These are phyloP conservation scores for Chaetura pelagica DNA, from an alignment of 2,113 vertebrate species.

Conservation along the genomic window DNA sequence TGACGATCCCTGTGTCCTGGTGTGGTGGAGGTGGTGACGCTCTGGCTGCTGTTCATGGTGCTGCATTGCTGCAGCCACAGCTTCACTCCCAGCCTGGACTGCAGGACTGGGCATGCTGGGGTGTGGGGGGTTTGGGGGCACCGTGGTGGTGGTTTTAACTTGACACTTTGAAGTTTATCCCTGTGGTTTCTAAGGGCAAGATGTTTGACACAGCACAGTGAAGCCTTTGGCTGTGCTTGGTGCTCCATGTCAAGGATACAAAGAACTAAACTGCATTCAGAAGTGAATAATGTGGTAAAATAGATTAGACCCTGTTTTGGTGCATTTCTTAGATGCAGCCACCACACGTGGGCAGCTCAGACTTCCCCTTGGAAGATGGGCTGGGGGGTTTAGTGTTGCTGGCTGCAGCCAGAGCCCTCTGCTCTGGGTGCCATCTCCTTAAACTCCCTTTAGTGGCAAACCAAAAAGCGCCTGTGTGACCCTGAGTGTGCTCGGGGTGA, in stretches of 20 bases:
- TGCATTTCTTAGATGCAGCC: accelerated
- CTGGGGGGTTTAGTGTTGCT: background rate
- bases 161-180: background rate
- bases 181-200: background rate
- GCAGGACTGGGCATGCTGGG: accelerated
- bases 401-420: background rate
- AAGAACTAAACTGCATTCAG: background rate
- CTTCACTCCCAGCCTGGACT: accelerated
- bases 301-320: accelerated
- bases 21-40: background rate
- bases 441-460: background rate
- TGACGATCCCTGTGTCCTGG: accelerated
- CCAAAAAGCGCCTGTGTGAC: accelerated
- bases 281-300: background rate
- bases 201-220: accelerated
- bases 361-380: background rate
- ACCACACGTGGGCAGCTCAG: background rate
- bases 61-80: accelerated
- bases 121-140: accelerated
- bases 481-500: accelerated
- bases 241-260: accelerated
- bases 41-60: background rate
- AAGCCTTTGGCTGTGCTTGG: background rate
- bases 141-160: background rate
- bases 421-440: background rate